These are phyloP conservation scores for Anolis sagrei DNA, from an alignment of 2,113 vertebrate species.

Conservation along the genomic window DNA sequence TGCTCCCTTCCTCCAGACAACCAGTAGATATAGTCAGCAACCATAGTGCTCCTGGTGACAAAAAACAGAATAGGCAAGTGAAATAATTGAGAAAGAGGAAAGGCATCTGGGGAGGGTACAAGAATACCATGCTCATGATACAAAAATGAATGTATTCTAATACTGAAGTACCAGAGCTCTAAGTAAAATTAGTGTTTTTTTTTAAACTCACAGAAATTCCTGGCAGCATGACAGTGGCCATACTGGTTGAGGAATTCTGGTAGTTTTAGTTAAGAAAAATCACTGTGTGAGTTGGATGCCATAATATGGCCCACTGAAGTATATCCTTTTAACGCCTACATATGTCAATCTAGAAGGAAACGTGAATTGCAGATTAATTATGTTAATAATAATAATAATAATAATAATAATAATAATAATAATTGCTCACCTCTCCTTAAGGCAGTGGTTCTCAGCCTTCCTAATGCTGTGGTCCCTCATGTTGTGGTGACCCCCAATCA, in stretches of 20 bases:
- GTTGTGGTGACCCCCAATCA: too few relatives aligned
- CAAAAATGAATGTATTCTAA: neutral
- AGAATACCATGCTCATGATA: neutral
- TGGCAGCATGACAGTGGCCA: too few relatives aligned
- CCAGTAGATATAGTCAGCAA: conserved; percentile 87
- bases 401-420: too few relatives aligned
- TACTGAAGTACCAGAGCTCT: neutral
- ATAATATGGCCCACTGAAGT: neutral
- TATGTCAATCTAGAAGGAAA: neutral
- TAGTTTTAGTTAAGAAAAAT: neutral
- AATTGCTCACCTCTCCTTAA: too few relatives aligned
- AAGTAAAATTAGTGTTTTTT: neutral
- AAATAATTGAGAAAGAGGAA: conserved; percentile 9
- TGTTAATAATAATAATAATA: neutral
- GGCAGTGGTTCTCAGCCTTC: too few relatives aligned
- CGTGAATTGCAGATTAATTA: neutral
- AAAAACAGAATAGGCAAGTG: conserved; percentile 70
- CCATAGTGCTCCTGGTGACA: conserved; percentile 81
- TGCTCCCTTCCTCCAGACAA: conserved; percentile 72
- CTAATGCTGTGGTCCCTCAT: too few relatives aligned
- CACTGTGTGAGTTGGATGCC: neutral
- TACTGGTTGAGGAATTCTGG: neutral
- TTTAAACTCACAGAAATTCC: too few relatives aligned
- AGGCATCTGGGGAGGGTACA: neutral
- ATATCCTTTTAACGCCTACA: neutral